Evolutionary conservation across 1,140 invertebrate species (phyloP).

Genomic region (Sycophila sp.): DNA sequence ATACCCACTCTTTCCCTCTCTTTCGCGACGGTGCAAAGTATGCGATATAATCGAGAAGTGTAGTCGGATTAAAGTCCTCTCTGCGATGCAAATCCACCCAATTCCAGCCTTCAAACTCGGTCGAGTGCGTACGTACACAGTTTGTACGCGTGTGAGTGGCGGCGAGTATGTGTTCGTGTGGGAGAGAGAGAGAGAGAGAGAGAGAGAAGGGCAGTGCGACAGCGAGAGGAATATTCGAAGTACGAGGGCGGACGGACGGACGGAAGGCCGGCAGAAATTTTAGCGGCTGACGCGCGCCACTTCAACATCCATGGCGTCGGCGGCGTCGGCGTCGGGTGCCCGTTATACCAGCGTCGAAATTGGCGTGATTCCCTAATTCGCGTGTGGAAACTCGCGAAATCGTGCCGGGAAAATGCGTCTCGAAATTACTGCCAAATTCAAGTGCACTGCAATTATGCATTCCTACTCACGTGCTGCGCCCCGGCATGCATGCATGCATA

Average conservation of each 20-base stretch:
- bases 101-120: conserved; percentile 16
- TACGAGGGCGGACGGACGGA: background rate
- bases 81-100: conserved; percentile 15
- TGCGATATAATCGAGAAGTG: conserved; percentile 10
- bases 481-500: background rate
- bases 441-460: conserved; percentile 31
- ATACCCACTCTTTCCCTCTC: no score
- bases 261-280: background rate
- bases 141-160: background rate
- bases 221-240: background rate
- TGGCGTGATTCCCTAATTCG: conserved; percentile 26
- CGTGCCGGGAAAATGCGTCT: conserved; percentile 20
- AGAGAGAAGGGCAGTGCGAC: background rate
- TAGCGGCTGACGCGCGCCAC: background rate
- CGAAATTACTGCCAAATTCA: conserved; percentile 19
- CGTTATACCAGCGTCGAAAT: no score
- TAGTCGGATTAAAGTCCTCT: conserved; percentile 21
- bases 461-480: background rate
- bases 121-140: conserved; percentile 1
- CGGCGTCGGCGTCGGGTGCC: conserved; percentile 1
- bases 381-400: conserved; percentile 18
- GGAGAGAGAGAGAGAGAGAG: background rate
- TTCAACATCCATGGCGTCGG: background rate
- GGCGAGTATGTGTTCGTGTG: background rate
- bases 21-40: background rate